A percentile compares a stretch with the other conserved stretches of the same genome.
Evolutionary conservation across 2,797 vertebrate genomes (phyloP).

Genomic region (Galago senegalensis): DNA sequence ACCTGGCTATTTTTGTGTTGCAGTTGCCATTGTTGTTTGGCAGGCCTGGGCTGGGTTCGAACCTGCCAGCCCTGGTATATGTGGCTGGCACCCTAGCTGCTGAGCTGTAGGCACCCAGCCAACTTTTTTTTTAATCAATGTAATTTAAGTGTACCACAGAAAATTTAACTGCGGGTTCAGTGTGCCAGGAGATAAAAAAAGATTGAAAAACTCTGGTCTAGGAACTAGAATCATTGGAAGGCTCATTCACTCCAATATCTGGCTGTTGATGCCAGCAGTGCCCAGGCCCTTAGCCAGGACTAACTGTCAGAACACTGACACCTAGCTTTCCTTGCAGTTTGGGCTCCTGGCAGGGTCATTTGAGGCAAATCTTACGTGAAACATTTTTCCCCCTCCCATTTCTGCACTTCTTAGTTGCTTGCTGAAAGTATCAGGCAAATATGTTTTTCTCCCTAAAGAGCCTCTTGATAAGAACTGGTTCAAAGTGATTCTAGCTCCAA

Average conservation of each 20-base stretch:
- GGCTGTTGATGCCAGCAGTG: background rate
- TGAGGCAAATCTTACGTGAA: background rate
- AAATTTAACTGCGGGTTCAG: too few relatives aligned
- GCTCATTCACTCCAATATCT: background rate
- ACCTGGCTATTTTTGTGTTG: too few relatives aligned
- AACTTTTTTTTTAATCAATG: too few relatives aligned
- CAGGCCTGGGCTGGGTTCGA: too few relatives aligned
- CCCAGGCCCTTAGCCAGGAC: background rate
- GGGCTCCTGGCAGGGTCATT: background rate
- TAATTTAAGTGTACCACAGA: too few relatives aligned
- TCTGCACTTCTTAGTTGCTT: background rate
- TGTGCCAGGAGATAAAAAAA: too few relatives aligned
- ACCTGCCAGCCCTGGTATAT: too few relatives aligned
- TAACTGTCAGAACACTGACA: background rate
- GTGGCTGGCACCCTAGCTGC: too few relatives aligned
- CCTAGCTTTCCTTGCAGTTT: background rate
- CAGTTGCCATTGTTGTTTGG: too few relatives aligned
- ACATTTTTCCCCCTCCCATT: background rate
- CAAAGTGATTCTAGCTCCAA: slow-evolving; percentile 14
- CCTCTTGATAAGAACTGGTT: background rate
- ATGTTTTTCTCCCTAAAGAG: background rate
- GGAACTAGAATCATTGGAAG: background rate
- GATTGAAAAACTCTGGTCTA: too few relatives aligned
- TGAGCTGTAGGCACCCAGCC: too few relatives aligned
- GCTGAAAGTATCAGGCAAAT: background rate